Percentiles rank a stretch among this genome's conserved stretches.
Evolutionary conservation across 1,140 invertebrate species (phyloP).

Genomic region (Diorhabda carinulata): DNA sequence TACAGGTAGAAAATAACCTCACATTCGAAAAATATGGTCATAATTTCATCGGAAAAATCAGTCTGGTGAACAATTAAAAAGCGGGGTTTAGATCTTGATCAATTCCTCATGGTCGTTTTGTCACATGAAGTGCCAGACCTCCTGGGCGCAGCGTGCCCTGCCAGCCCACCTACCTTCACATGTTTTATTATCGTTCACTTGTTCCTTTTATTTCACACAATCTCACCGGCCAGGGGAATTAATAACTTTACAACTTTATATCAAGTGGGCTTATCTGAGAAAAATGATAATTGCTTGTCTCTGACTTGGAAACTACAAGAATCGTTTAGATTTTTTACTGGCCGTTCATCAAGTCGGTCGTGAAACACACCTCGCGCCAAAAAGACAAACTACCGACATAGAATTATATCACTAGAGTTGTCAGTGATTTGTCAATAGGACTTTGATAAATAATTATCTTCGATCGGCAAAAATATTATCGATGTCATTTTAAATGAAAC

Average conservation of each 20-base stretch:
- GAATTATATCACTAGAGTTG: neutral
- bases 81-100: conserved; percentile 45
- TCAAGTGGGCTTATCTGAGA: conserved; percentile 23
- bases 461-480: neutral
- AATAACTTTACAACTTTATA: conserved; percentile 30
- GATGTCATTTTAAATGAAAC: neutral
- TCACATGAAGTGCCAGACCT: conserved; percentile 47
- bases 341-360: neutral
- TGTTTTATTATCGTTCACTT: conserved; percentile 42
- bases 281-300: conserved; percentile 24
- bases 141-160: conserved; percentile 37
- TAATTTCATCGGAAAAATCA: conserved; percentile 24
- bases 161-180: conserved; percentile 34
- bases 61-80: conserved; percentile 46
- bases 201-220: conserved; percentile 38
- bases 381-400: neutral
- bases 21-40: conserved; percentile 9
- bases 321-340: conserved; percentile 13
- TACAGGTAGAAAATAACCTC: neutral
- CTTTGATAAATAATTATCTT: neutral
- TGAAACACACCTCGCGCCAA: neutral
- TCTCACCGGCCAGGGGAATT: conserved; percentile 21
- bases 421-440: neutral
- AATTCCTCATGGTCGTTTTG: conserved; percentile 47
- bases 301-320: conserved; percentile 13